Conservation (phyloP, 2,888 invertebrate genomes). For the Lasius platythorax region DNA sequence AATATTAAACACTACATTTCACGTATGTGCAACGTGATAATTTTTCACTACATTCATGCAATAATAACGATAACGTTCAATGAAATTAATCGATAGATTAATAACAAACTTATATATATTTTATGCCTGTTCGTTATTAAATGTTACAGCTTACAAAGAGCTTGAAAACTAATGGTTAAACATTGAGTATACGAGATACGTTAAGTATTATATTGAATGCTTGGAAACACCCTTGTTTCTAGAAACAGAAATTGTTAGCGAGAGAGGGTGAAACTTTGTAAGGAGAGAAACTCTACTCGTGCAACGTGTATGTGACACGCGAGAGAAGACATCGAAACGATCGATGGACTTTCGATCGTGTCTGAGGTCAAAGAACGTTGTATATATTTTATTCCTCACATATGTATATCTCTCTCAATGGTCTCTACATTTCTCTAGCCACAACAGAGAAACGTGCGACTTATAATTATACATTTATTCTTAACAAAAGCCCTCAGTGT, state of each 20-base stretch:
- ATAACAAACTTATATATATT: background rate
- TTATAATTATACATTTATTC: background rate
- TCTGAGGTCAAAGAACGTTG: conserved; percentile 70
- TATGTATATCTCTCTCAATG: conserved; percentile 17
- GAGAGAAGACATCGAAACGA: conserved; percentile 57
- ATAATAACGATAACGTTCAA: background rate
- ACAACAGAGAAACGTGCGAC: background rate
- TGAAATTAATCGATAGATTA: background rate
- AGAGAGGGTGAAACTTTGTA: background rate
- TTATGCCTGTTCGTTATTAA: background rate
- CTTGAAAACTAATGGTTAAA: background rate
- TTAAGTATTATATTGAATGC: background rate
- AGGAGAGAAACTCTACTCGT: conserved; percentile 40
- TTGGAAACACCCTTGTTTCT: background rate
- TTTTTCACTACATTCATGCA: background rate
- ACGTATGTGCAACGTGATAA: background rate
- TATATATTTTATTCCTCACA: conserved; percentile 41
- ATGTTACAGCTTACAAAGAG: background rate
- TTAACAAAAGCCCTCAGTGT: background rate
- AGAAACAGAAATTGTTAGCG: background rate
- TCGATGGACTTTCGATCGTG: conserved; percentile 72
- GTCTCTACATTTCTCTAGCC: conserved; percentile 33
- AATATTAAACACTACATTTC: background rate
- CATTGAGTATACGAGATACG: background rate
- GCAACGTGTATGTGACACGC: background rate